Evolutionary conservation across 2,797 vertebrate genomes (phyloP), one percentile per base, ranked within the genome.

Genomic region (Chaunax sp.): DNA sequence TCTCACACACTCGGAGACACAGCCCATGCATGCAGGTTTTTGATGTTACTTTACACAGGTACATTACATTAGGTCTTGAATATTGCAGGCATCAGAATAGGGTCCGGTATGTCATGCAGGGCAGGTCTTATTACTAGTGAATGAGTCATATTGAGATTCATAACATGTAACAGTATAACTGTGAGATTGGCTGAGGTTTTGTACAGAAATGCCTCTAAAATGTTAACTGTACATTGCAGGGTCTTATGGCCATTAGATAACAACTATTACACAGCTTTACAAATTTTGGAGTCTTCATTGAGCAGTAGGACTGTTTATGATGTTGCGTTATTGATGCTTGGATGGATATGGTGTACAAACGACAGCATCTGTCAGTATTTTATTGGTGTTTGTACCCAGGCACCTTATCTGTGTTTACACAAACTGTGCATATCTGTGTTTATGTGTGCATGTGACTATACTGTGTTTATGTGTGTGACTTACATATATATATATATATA

Each of bases 321-420:
- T 78, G 60, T 69, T 70, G 61, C 68, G 77, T 64, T 78, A 84
- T 56, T 72, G 70, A 79, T 74, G 84, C 70, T 72, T 69, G 78
- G 65, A 68, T 64, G 58, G 55, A 69, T 46, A 13, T 14, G 74
- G 53, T 73, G 55, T 67, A 87, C 81, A 84, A 71, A 85, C 85
- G 75, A 80, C 68, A 87, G 77, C 86, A 88, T 89, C 89, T 92
- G 88, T 86, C 81, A 75, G 75, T 69, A 75, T 88, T 88, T 89
- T 90, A 88, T 86, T 86, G 78, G 86, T 85, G 86, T 90, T 87
- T 88, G 84, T 85, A 75, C 59, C 67, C 65, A 45, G 71, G 57
- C 61, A 77, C 75, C 85, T 85, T 87, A 92, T 90, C 86, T 83
- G 64, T 83, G 78, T 90, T 86, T 90, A 88, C 81, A 90, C 85